A percentile compares a stretch with the other conserved stretches of the same genome.
Evolutionary conservation across 2,888 invertebrate genomes (phyloP).

Genomic region (Eupithecia insigniata): DNA sequence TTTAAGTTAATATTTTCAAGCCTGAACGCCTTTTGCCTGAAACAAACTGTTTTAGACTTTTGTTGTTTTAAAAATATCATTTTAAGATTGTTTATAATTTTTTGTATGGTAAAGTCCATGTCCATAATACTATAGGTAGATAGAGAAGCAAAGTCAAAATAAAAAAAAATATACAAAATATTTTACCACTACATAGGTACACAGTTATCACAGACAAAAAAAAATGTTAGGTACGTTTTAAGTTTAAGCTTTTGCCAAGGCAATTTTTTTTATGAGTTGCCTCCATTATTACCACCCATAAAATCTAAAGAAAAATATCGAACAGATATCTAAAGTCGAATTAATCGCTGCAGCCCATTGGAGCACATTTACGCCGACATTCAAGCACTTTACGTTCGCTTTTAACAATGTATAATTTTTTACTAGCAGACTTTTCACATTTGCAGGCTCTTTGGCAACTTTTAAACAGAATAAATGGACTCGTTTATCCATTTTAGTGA

Average conservation of each 20-base stretch:
- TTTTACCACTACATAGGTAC: too few relatives aligned
- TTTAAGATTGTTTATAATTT: too few relatives aligned
- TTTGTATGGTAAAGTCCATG: too few relatives aligned
- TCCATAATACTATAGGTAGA: too few relatives aligned
- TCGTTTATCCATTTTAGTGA: slow-evolving; percentile 56
- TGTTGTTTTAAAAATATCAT: too few relatives aligned
- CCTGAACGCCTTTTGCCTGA: too few relatives aligned
- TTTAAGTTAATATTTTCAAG: too few relatives aligned
- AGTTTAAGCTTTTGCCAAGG: not conserved
- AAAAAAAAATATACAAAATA: not conserved
- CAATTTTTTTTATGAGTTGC: not conserved
- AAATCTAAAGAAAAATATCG: not conserved
- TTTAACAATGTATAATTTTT: slow-evolving; percentile 40
- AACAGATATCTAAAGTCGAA: slow-evolving; percentile 16
- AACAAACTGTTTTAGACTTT: too few relatives aligned
- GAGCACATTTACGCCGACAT: slow-evolving; percentile 29
- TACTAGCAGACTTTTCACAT: slow-evolving; percentile 45
- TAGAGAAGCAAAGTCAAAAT: not conserved
- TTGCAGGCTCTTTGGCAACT: slow-evolving; percentile 46
- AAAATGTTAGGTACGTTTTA: not conserved
- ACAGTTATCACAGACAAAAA: not conserved
- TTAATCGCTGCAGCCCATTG: slow-evolving; percentile 30
- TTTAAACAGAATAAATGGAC: slow-evolving; percentile 48
- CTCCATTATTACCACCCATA: not conserved
- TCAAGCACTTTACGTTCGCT: slow-evolving; percentile 32